Conservation (phyloP, 2,888 invertebrate genomes). For the Arctia plantaginis region DNA sequence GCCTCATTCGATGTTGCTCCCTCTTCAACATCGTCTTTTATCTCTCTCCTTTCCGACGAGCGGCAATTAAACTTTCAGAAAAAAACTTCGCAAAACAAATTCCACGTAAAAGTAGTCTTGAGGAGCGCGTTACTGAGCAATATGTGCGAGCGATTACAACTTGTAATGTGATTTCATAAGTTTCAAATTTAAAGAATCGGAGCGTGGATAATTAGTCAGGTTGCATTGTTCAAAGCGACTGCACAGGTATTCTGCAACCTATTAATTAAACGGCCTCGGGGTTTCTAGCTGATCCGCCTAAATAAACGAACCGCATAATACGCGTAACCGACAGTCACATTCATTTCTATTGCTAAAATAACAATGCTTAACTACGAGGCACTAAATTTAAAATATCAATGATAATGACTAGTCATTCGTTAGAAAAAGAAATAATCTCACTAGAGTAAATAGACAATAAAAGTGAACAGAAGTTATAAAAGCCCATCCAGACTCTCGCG, state of each 20-base stretch:
- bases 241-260: slow-evolving; percentile 82
- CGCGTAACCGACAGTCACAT: slow-evolving; percentile 42
- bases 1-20: slow-evolving; percentile 74
- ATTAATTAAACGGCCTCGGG: slow-evolving; percentile 72
- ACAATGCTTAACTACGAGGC: slow-evolving; percentile 63
- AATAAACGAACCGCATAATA: slow-evolving; percentile 72
- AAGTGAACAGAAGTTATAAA: slow-evolving; percentile 74
- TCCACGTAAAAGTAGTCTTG: slow-evolving; percentile 74
- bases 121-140: slow-evolving; percentile 50
- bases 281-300: slow-evolving; percentile 76
- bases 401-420: slow-evolving; percentile 79
- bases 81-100: slow-evolving; percentile 75
- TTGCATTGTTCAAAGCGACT: slow-evolving; percentile 81
- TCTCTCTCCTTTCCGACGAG: slow-evolving; percentile 75
- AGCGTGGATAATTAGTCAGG: slow-evolving; percentile 77
- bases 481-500: too few species aligned
- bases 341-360: slow-evolving; percentile 73
- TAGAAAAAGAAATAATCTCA: slow-evolving; percentile 80
- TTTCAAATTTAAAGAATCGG: slow-evolving; percentile 83
- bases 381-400: slow-evolving; percentile 57
- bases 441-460: slow-evolving; percentile 82
- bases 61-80: slow-evolving; percentile 79
- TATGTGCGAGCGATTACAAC: slow-evolving; percentile 64
- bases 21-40: slow-evolving; percentile 76
- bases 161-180: slow-evolving; percentile 79